Evolutionary conservation across 2,797 vertebrate genomes (phyloP).

Genomic region (Prunella strophiata): DNA sequence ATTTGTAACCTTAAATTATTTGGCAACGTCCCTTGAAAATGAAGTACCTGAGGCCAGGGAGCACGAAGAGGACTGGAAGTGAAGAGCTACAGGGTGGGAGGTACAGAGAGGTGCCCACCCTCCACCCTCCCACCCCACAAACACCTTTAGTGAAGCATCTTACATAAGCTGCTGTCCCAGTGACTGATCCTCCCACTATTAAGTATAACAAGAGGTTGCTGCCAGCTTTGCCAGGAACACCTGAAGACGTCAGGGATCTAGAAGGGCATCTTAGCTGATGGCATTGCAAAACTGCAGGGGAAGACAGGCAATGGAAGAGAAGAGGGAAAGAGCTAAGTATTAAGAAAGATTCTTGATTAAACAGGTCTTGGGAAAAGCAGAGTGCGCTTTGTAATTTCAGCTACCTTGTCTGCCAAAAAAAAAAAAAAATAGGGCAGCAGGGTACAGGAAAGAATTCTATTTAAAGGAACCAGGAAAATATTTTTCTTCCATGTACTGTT

Average conservation of each 20-base stretch:
- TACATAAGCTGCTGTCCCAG: slow-evolving; percentile 84
- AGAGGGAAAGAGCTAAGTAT: slow-evolving; percentile 63
- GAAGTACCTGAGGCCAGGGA: neutral
- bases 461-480: neutral
- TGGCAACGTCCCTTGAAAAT: slow-evolving; percentile 52
- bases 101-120: neutral
- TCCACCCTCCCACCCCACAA: slow-evolving; percentile 36
- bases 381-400: slow-evolving; percentile 47
- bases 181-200: slow-evolving; percentile 82
- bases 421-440: neutral
- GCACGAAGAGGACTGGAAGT: neutral
- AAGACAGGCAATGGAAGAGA: slow-evolving; percentile 66
- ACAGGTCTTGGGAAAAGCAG: slow-evolving; percentile 14
- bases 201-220: slow-evolving; percentile 82
- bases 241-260: slow-evolving; percentile 82
- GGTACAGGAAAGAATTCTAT: neutral
- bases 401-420: slow-evolving; percentile 27
- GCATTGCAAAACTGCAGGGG: slow-evolving; percentile 76
- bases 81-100: neutral
- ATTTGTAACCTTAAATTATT: neutral
- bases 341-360: slow-evolving; percentile 44
- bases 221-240: slow-evolving; percentile 77
- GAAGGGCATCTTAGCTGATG: slow-evolving; percentile 77
- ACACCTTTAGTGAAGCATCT: slow-evolving; percentile 64
- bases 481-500: neutral